These are phyloP conservation scores for Acyrthosiphon pisum DNA, from an alignment of 1,140 invertebrate species.

Conservation along the genomic window DNA sequence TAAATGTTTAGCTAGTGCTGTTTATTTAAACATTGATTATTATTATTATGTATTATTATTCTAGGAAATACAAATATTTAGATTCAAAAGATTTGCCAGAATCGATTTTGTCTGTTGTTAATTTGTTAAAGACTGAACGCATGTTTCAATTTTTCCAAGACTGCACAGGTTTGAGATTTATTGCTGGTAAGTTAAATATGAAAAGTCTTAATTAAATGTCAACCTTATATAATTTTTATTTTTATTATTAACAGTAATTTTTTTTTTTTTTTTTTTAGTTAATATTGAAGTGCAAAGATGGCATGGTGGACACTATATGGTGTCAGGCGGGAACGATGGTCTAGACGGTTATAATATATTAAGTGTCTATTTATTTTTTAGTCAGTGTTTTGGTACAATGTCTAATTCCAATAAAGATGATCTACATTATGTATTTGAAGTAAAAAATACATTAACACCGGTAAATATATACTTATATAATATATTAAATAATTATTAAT, in stretches of 20 bases:
- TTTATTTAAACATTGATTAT: background rate
- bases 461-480: background rate
- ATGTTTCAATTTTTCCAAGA: constrained; percentile 47
- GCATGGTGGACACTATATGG: constrained; percentile 52
- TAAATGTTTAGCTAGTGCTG: background rate
- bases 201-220: background rate
- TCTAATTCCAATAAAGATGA: constrained; percentile 19
- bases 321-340: constrained; percentile 33
- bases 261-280: constrained; percentile 23
- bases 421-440: constrained; percentile 39
- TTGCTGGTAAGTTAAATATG: background rate
- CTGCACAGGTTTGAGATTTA: background rate
- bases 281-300: constrained; percentile 51
- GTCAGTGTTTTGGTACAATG: constrained; percentile 23
- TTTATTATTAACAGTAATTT: background rate
- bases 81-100: background rate
- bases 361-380: constrained; percentile 44
- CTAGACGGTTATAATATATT: background rate
- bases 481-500: background rate
- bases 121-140: constrained; percentile 36
- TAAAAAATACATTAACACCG: background rate
- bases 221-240: background rate
- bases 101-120: constrained; percentile 7
- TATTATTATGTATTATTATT: background rate
- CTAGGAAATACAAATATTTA: constrained; percentile 5